A percentile compares a stretch with the other conserved stretches of the same genome.
phyloP scores from a whole-genome alignment of 2,797 vertebrate species.

The Lepus oiostolus region DNA sequence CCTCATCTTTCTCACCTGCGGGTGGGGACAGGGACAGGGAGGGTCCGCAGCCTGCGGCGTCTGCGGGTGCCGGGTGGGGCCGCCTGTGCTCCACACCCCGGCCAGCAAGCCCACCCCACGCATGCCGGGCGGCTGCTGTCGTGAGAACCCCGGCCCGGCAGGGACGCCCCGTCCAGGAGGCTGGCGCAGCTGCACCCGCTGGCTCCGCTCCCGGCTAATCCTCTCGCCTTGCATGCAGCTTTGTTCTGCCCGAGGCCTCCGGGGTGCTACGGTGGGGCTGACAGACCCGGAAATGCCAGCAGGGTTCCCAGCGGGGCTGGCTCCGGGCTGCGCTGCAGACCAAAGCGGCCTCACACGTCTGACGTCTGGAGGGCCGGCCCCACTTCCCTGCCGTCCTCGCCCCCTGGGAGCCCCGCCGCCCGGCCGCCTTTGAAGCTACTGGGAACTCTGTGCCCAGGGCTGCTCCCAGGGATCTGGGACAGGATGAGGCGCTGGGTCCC shows the following conservation, averaged over 20 bases:
- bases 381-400: neutral
- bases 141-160: fast-evolving
- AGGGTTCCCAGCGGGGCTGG: constrained; percentile 65
- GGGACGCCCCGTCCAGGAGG: fast-evolving
- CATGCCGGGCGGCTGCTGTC: fast-evolving
- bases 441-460: constrained; percentile 77
- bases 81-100: neutral
- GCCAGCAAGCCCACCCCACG: neutral
- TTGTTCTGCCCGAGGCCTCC: constrained; percentile 47
- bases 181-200: neutral
- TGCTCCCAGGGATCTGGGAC: constrained; percentile 56
- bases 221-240: constrained; percentile 65
- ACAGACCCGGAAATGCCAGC: constrained; percentile 57
- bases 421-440: constrained; percentile 80
- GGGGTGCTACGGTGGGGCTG: neutral
- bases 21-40: neutral
- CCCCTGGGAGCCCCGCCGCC: constrained; percentile 72
- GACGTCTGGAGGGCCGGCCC: constrained; percentile 57
- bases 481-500: constrained; percentile 67
- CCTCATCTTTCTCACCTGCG: neutral
- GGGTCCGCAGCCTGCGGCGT: neutral
- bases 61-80: too few species aligned
- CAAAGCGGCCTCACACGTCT: constrained; percentile 38
- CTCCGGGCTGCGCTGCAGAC: neutral
- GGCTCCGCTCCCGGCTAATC: neutral